phyloP scores from a whole-genome alignment of 2,797 vertebrate genomes.

The Synanceia verrucosa region DNA sequence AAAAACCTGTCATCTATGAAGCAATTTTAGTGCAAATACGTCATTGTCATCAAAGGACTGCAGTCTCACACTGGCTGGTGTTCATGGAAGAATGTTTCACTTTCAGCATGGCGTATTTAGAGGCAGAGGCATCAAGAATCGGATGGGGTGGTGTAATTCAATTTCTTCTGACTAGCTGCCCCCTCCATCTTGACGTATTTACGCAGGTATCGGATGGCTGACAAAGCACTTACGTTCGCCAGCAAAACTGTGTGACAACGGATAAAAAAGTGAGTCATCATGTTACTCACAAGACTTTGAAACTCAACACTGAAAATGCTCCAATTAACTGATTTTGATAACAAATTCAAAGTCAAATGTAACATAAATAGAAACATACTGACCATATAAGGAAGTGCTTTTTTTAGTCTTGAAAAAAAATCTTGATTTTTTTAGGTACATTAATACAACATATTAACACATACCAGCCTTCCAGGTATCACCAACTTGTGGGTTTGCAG shows the following conservation, averaged over 20 bases:
- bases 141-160: conserved; percentile 25
- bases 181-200: conserved; percentile 78
- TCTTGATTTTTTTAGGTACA: neutral
- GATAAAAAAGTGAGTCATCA: conserved; percentile 24
- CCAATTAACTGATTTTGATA: neutral
- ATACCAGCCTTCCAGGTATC: conserved; percentile 97
- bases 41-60: neutral
- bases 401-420: neutral
- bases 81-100: conserved; percentile 7
- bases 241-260: conserved; percentile 86
- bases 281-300: neutral
- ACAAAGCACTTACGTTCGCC: conserved; percentile 92
- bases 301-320: neutral
- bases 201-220: conserved; percentile 93
- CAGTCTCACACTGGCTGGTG: neutral
- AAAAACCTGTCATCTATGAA: neutral
- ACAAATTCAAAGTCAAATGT: neutral
- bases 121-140: conserved; percentile 35
- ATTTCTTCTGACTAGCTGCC: conserved; percentile 35
- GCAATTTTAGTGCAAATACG: conserved; percentile 3
- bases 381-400: neutral
- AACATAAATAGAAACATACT: neutral
- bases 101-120: neutral
- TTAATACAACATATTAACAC: conserved; percentile 3
- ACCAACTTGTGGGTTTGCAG: conserved; percentile 88